Percentiles rank a stretch among this genome's conserved stretches.
phyloP scores from a whole-genome alignment of 2,113 vertebrate genomes.

The Pituophis catenifer region DNA sequence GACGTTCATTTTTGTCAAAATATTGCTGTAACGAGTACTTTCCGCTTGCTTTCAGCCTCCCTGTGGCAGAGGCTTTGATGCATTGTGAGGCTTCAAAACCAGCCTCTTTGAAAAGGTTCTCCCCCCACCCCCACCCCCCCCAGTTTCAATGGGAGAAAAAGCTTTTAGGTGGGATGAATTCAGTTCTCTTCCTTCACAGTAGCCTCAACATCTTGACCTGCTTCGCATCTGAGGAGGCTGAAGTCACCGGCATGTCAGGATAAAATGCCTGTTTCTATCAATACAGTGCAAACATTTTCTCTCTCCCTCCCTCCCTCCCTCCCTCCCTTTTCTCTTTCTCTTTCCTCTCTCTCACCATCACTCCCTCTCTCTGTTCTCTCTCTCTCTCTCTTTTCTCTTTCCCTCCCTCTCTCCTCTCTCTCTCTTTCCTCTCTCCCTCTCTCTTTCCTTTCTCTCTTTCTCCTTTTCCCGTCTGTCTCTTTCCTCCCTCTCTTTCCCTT shows the following conservation, averaged over 20 bases:
- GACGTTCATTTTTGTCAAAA: neutral
- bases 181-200: neutral
- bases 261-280: neutral
- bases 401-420: no score
- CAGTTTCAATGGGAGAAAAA: neutral
- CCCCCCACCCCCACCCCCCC: no score
- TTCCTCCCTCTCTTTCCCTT: no score
- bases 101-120: neutral
- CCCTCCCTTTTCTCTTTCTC: no score
- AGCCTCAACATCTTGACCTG: neutral
- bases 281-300: neutral
- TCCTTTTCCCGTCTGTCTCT: no score
- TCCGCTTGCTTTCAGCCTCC: neutral
- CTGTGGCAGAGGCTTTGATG: neutral
- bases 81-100: neutral
- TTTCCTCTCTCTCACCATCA: no score
- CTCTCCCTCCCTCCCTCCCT: no score
- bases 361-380: no score
- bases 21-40: neutral
- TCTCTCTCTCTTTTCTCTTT: no score
- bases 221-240: neutral
- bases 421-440: no score
- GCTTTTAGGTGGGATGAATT: neutral
- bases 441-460: no score
- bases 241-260: neutral